Evolutionary conservation across 2,797 vertebrate genomes (phyloP), one percentile per base, ranked within the genome.

Genomic region (Podargus strigoides): DNA sequence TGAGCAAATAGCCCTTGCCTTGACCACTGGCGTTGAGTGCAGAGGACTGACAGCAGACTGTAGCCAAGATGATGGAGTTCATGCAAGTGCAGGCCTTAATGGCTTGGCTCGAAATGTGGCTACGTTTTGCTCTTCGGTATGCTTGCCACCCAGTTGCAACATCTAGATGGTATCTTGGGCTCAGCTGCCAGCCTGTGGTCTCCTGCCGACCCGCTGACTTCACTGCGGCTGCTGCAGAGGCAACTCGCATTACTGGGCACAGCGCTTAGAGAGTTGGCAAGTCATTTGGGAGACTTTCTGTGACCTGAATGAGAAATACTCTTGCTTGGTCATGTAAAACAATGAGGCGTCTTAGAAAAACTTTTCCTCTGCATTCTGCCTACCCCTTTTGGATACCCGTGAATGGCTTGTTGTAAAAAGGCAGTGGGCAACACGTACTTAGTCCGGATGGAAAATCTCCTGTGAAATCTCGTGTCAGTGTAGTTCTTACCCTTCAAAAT

Each of bases 241-340:
- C 77, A 89, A 27, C 82, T 74, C 26, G 3, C 80, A 5, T 46
- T 75, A 17, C 24, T 56, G 89, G 89, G 94, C 78, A n/a, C 55
- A 50, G 64, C 63, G 67, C 84, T 74, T 14, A 4, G 64, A 63
- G 89, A 80, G 55, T 79, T 79, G 88, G 83, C 73, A 89, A 86
- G 83, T 96, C 88, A 88, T 81, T 84, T 41, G 69, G 62, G 86
- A 94, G 69, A 46, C 68, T 60, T 55, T 32, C 70, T 92, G 92
- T 86, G 94, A 90, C 78, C 81, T 36, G 95, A 89, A 93, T 90
- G 90, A 92, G n/a, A 95, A 92, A 59, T 10, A 67, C 62, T 63
- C 34, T 26, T 39, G 28, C 69, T 68, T 77, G 74, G 74, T 73
- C 24, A 10, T 15, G 80, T 69, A n/a, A 82, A 84, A 95, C 89